Base-by-base conservation (phyloP, 2,797 vertebrate species). In the Orestias chungarensis region DNA sequence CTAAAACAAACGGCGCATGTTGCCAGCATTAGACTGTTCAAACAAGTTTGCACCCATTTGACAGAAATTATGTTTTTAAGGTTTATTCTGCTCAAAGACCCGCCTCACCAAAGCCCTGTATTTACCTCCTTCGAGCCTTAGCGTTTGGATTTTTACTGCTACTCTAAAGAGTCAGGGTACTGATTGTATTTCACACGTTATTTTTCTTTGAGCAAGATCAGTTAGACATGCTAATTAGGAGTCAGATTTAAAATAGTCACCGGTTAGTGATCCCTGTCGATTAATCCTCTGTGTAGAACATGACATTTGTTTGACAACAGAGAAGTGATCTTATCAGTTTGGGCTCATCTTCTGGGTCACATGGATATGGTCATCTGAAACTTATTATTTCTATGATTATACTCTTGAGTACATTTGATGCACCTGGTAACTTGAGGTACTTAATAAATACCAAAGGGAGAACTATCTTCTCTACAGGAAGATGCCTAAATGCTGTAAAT, bases 221-320 rank as follows among this genome's bases (percentile, higher is more conserved):
- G 5, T 29, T 29, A 59, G 31, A 25, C 35, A 38, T 62, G 59
- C 59, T 31, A 52, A 54, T 40, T 65, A 54, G 70, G 70, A 43
- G 49, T 27, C 44, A 66, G 65, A 35, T 66, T n/a, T 35, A 49
- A 67, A 50, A 67, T 67, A 35, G 23, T 47, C 42, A 66, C 46
- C 61, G 64, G 59, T 62, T 62, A 42, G 23, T n/a, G 35, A 25
- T 62, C 20, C 5, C 35, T 62, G 23, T 40, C 38, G 6, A 10
- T n/a, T 62, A 42, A 62, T 62, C 35, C 23, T 62, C 38, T 7
- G 59, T 25, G 25, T 42, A 62, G 59, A n/a, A 25, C 59, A 42
- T 9, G 44, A 14, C 65, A 47, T 66, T 66, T 66, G 44, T 31
- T 66, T 66, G 5, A 66, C 17, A 40, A 23, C 20, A 15, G 20